Percentiles rank a stretch among this genome's conserved stretches.
These are phyloP conservation scores for Eubucco bourcierii DNA, from an alignment of 2,113 vertebrate genomes.

Conservation along the genomic window DNA sequence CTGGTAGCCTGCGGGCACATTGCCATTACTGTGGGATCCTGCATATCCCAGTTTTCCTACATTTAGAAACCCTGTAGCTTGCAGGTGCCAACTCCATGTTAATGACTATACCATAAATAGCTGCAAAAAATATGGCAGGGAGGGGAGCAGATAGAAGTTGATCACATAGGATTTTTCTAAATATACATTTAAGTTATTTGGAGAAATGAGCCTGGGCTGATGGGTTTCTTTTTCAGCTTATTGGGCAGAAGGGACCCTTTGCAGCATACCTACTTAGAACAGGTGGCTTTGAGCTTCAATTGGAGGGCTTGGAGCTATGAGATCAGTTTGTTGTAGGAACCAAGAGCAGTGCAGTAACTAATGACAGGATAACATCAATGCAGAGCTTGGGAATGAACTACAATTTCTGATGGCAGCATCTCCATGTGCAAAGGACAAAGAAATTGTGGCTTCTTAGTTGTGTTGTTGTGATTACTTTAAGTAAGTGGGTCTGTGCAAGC, in stretches of 20 bases:
- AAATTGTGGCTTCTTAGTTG: neutral
- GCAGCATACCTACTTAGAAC: neutral
- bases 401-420: neutral
- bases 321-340: neutral
- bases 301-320: neutral
- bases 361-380: neutral
- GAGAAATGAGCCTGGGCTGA: neutral
- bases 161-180: neutral
- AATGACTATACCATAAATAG: neutral
- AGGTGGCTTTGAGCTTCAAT: neutral
- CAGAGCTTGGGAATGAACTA: neutral
- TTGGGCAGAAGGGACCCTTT: neutral
- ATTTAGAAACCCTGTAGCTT: neutral
- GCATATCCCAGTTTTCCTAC: neutral
- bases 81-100: neutral
- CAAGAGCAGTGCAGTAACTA: neutral
- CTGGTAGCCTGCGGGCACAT: too few species aligned
- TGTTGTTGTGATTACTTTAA: neutral
- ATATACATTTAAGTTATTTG: neutral
- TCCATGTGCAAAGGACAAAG: neutral
- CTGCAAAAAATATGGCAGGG: neutral
- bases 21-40: neutral
- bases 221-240: neutral
- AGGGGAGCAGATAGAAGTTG: neutral
- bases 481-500: neutral